Evolutionary conservation across 2,888 invertebrate genomes (phyloP), one percentile per base, ranked within the genome.

Genomic region (Tiphia femorata): DNA sequence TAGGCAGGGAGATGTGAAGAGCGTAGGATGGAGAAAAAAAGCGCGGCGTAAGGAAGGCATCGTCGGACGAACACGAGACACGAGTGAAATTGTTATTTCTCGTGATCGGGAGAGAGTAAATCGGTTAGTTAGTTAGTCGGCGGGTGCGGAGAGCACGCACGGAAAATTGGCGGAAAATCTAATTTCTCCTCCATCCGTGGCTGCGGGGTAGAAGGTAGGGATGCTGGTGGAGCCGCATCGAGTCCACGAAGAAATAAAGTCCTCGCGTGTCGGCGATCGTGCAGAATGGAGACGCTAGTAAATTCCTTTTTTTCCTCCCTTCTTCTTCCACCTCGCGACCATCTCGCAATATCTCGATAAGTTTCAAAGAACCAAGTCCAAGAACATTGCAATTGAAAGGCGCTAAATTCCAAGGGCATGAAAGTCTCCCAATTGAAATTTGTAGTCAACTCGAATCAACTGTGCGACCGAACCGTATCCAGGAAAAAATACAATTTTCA

Each of bases 21-120:
- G n/a, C n/a, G n/a, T n/a, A n/a, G n/a, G n/a, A n/a, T n/a, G n/a
- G n/a, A n/a, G n/a, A n/a, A n/a, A n/a, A n/a, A n/a, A n/a, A n/a
- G n/a, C n/a, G n/a, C n/a, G n/a, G n/a, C n/a, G n/a, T n/a, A n/a
- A n/a, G n/a, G n/a, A n/a, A n/a, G n/a, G n/a, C n/a, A n/a, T n/a
- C n/a, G n/a, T n/a, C n/a, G n/a, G n/a, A n/a, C n/a, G n/a, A n/a
- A n/a, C n/a, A n/a, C n/a, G n/a, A n/a, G n/a, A n/a, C n/a, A n/a
- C n/a, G n/a, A 53, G 62, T 21, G 51, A 53, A 58, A 54, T 66
- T 64, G 61, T 64, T 66, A 58, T 59, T 62, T 49, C 53, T 60
- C 46, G 51, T 53, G 61, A 50, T 49, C 61, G 55, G 57, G 33
- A 52, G 54, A 48, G 10, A 57, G 17, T 62, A 62, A 65, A 56